These are phyloP conservation scores for Itoplectis maculator DNA, from an alignment of 2,888 invertebrate species.

Conservation along the genomic window DNA sequence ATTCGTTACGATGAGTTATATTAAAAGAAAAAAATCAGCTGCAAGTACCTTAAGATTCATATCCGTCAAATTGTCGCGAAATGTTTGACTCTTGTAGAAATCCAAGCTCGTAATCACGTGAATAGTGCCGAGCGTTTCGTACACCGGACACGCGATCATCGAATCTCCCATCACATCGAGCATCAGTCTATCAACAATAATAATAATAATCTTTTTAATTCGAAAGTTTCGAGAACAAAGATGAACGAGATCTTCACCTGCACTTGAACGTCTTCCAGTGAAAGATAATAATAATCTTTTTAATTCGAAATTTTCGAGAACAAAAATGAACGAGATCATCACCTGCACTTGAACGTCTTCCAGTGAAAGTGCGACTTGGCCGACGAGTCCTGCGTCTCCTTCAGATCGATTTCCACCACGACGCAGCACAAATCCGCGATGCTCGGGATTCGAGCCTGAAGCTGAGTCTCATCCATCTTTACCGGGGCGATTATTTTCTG, in stretches of 20 bases:
- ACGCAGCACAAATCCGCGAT: constrained; percentile 73
- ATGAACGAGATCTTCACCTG: constrained; percentile 71
- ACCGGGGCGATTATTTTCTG: no score
- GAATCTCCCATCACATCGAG: constrained; percentile 70
- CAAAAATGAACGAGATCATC: not conserved
- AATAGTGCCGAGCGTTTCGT: constrained; percentile 71
- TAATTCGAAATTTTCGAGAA: not conserved
- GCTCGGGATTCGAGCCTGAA: constrained; percentile 67
- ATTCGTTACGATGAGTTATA: no score
- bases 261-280: constrained; percentile 80
- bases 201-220: not conserved
- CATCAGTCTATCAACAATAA: constrained; percentile 71
- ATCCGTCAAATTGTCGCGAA: constrained; percentile 70
- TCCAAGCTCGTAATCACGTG: constrained; percentile 73
- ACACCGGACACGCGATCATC: constrained; percentile 77
- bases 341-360: constrained; percentile 81
- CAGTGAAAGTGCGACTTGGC: constrained; percentile 78
- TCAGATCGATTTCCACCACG: constrained; percentile 73
- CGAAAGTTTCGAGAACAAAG: not conserved
- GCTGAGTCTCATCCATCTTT: constrained; percentile 59
- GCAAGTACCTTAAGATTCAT: constrained; percentile 73
- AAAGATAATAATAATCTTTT: constrained; percentile 60
- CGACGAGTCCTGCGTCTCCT: constrained; percentile 74
- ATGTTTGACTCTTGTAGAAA: constrained; percentile 68
- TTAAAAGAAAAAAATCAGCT: not conserved